Evolutionary conservation across 2,113 vertebrate species (phyloP).

Genomic region (Ammospiza caudacuta): DNA sequence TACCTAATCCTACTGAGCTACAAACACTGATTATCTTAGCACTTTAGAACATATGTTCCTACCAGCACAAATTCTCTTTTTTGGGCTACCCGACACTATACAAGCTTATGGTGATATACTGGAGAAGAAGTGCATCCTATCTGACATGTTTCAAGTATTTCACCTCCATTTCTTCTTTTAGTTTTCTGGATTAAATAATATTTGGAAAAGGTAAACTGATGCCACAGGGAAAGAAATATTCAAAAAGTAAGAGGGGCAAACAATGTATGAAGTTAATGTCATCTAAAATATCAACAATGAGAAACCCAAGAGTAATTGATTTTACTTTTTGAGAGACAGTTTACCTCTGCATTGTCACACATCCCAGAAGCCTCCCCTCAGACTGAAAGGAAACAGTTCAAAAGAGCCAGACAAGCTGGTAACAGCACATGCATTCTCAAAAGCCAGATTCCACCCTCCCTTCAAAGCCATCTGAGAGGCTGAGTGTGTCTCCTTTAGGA

Average conservation of each 20-base stretch:
- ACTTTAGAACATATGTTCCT: background rate
- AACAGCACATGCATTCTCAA: background rate
- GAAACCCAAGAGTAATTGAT: background rate
- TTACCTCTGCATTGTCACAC: background rate
- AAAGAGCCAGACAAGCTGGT: background rate
- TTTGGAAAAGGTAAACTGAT: background rate
- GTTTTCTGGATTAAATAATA: background rate
- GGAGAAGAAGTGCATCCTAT: background rate
- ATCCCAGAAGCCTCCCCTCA: background rate
- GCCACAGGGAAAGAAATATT: too few species aligned
- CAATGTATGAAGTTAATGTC: background rate
- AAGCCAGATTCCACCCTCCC: background rate
- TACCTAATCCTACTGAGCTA: background rate
- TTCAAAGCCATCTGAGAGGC: background rate
- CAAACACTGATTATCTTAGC: background rate
- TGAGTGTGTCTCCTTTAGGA: background rate
- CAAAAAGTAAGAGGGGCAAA: background rate
- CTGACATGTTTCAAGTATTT: background rate
- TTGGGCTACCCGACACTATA: background rate
- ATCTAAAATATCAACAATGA: background rate
- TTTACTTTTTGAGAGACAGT: background rate
- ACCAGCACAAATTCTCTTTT: background rate
- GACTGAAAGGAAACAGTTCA: background rate
- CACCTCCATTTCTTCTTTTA: background rate
- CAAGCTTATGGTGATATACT: background rate